Conservation (phyloP, 2,113 vertebrate genomes). For the Riparia riparia region DNA sequence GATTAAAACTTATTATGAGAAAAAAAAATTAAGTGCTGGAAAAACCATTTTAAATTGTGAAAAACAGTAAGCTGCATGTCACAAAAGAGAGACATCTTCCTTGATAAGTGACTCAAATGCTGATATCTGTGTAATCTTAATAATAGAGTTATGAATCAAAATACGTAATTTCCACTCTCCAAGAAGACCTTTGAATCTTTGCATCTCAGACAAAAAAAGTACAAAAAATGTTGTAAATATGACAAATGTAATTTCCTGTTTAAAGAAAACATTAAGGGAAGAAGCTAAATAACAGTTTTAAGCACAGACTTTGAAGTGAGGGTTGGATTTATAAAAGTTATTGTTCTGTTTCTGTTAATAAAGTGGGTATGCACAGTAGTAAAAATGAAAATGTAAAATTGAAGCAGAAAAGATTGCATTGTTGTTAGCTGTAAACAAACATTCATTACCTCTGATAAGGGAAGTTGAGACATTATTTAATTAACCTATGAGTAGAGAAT, state of each 20-base stretch:
- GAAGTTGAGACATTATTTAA: background rate
- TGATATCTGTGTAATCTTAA: background rate
- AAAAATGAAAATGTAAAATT: background rate
- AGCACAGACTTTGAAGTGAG: background rate
- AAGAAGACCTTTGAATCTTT: background rate
- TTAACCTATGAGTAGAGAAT: background rate
- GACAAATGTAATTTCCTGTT: background rate
- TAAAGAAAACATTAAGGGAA: background rate
- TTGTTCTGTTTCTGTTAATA: background rate
- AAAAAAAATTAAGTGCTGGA: background rate
- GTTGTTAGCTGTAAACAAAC: background rate
- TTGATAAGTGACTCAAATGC: background rate
- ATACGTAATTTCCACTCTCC: background rate
- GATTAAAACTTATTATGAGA: background rate
- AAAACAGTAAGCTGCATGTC: background rate
- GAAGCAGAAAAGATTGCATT: background rate
- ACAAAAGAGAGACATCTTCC: background rate
- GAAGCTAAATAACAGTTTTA: background rate
- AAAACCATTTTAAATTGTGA: background rate
- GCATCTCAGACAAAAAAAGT: background rate
- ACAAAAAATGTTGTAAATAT: background rate
- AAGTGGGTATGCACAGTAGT: background rate
- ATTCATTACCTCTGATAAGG: background rate
- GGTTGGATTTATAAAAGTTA: background rate
- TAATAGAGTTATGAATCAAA: background rate